Conservation (phyloP, 23 tunicate species). For the Trididemnum nubilum region DNA sequence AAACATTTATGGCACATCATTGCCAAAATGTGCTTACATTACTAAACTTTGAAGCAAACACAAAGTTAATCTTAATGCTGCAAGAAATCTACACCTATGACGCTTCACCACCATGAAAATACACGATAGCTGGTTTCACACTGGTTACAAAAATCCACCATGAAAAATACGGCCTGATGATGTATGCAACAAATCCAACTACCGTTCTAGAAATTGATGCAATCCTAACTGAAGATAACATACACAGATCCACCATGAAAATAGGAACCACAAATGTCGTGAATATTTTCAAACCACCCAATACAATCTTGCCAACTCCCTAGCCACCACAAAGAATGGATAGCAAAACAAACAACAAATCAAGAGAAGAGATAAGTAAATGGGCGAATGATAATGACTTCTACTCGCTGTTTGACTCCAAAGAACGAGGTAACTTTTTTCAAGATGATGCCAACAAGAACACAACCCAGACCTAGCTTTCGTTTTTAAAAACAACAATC, state of each 20-base stretch:
- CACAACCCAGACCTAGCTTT: constrained; percentile 20
- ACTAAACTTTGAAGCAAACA: neutral
- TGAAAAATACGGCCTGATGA: neutral
- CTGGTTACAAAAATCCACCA: neutral
- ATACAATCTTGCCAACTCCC: neutral
- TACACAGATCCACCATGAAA: too few relatives aligned
- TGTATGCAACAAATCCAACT: too few relatives aligned
- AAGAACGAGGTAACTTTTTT: constrained; percentile 25
- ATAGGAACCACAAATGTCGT: too few relatives aligned
- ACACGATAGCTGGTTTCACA: neutral
- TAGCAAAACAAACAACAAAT: constrained; percentile 1
- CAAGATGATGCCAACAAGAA: constrained; percentile 26
- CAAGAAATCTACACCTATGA: neutral
- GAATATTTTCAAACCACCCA: neutral
- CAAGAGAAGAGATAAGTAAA: neutral
- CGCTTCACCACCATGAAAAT: neutral
- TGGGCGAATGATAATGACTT: constrained; percentile 16
- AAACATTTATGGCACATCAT: neutral
- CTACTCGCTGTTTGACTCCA: neutral
- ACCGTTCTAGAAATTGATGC: too few relatives aligned
- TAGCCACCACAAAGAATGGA: constrained; percentile 21
- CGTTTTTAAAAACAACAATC: neutral
- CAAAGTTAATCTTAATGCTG: neutral
- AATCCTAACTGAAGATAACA: too few relatives aligned
- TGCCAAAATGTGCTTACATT: neutral